These are phyloP conservation scores for Glossophaga mutica DNA, from an alignment of 2,797 vertebrate species.

Conservation along the genomic window DNA sequence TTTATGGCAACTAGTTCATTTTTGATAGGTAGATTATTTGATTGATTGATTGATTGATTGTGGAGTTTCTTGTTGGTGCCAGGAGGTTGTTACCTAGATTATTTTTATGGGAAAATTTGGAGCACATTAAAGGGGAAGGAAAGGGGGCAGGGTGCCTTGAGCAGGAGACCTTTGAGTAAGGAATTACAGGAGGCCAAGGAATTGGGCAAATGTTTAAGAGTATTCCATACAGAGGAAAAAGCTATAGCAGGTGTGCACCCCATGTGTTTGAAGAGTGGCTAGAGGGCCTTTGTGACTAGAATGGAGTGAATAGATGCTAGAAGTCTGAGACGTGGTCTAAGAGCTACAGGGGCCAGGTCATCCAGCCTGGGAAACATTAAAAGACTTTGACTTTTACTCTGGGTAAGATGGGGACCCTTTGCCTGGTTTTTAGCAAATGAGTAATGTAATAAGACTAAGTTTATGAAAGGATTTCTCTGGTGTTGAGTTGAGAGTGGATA, in stretches of 20 bases:
- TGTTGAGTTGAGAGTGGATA: neutral
- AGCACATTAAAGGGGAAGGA: neutral
- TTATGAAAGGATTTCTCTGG: neutral
- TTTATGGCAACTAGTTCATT: neutral
- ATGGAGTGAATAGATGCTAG: neutral
- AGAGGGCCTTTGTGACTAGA: neutral
- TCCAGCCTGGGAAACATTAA: neutral
- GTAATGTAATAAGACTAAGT: neutral
- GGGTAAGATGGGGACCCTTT: neutral
- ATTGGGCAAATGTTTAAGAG: neutral
- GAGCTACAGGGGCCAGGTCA: neutral
- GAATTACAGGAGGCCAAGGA: neutral
- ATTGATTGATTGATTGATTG: neutral
- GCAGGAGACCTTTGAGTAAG: neutral
- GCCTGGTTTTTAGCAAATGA: neutral
- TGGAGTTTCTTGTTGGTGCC: neutral
- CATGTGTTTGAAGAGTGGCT: too few relatives aligned
- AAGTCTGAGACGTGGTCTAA: neutral
- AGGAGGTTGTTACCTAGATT: neutral
- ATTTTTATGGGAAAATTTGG: neutral
- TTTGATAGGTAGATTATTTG: neutral
- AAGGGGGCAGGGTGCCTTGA: neutral
- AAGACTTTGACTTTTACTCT: neutral
- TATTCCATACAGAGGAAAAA: neutral
- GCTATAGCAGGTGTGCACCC: neutral